Evolutionary conservation across 2,797 vertebrate species (phyloP).

Genomic region (Emydoidea blandingii): DNA sequence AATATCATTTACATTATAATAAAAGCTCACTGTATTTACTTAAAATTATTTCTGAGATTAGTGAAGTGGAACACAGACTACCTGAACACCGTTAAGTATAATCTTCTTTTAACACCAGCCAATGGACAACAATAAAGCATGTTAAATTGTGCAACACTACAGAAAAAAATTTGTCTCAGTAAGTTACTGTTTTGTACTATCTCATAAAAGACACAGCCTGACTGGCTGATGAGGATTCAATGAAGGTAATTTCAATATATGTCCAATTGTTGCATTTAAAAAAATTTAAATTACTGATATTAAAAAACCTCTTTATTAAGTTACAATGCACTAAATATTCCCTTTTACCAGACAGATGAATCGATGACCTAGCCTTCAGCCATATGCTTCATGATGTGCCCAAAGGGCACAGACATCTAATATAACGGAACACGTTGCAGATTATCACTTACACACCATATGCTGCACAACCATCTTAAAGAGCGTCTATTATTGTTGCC

Average conservation of each 20-base stretch:
- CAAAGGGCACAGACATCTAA: fast-evolving
- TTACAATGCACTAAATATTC: background rate
- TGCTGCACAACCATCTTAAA: background rate
- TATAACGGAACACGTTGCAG: fast-evolving
- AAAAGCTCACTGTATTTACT: background rate
- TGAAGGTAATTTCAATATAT: background rate
- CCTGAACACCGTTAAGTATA: background rate
- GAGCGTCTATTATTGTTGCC: background rate
- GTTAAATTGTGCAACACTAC: fast-evolving
- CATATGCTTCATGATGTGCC: background rate
- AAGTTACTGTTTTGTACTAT: fast-evolving
- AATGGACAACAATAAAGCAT: background rate
- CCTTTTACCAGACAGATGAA: background rate
- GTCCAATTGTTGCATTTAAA: fast-evolving
- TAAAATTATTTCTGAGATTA: background rate
- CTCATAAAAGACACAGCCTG: background rate
- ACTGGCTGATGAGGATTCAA: background rate
- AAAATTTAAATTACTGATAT: background rate
- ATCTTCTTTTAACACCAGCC: background rate
- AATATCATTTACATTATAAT: background rate
- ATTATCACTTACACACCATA: background rate
- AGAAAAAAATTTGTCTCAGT: background rate
- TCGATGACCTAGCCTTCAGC: fast-evolving
- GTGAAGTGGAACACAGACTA: background rate
- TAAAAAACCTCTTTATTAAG: background rate